phyloP scores from a whole-genome alignment of 2,797 vertebrate genomes.

The Anabas testudineus region DNA sequence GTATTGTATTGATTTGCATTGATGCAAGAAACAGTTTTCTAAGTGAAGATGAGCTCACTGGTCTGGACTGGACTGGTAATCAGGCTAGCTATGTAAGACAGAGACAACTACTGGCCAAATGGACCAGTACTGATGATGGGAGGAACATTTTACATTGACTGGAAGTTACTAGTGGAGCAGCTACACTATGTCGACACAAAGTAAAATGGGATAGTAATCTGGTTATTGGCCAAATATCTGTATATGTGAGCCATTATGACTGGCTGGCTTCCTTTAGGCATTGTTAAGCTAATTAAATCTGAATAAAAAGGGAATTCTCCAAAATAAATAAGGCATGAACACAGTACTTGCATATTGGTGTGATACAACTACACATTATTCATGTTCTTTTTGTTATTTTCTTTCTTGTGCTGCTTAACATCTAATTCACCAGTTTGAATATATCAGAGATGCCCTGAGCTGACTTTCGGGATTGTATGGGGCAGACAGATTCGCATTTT shows the following conservation, averaged over 20 bases:
- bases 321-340: neutral
- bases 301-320: slow-evolving; percentile 21
- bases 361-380: slow-evolving; percentile 5
- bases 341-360: neutral
- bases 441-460: no score
- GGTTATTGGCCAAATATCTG: neutral
- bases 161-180: slow-evolving; percentile 12
- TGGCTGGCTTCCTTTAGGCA: slow-evolving; percentile 22
- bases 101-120: slow-evolving; percentile 8
- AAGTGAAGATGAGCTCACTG: neutral
- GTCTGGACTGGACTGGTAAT: neutral
- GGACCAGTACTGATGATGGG: slow-evolving; percentile 2
- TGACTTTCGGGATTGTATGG: no score
- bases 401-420: neutral
- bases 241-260: slow-evolving; percentile 11
- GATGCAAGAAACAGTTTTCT: neutral
- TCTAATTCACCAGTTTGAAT: neutral
- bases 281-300: slow-evolving; percentile 2
- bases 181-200: slow-evolving; percentile 8
- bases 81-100: neutral
- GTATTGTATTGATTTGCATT: neutral
- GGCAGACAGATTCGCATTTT: no score
- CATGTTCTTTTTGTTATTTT: neutral
- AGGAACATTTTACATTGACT: slow-evolving; percentile 15
- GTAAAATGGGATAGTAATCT: slow-evolving; percentile 17